phyloP scores from a whole-genome alignment of 2,888 invertebrate genomes.

The Leptodirus hochenwartii region DNA sequence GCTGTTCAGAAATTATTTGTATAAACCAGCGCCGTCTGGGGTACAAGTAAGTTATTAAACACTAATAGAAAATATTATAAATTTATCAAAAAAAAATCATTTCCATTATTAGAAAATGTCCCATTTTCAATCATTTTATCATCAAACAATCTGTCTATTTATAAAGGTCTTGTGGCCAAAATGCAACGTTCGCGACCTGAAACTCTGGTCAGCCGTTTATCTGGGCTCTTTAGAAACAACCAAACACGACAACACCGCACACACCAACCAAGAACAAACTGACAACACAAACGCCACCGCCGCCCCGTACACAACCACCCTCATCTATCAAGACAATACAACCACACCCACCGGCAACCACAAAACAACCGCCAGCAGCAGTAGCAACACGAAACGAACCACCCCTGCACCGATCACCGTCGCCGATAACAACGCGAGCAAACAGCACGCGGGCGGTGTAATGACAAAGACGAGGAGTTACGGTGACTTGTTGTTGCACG shows the following conservation, averaged over 20 bases:
- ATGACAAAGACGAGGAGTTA: conserved; percentile 76
- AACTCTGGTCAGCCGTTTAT: conserved; percentile 75
- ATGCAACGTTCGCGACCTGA: conserved; percentile 64
- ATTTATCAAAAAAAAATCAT: too few species aligned
- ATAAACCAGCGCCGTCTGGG: conserved; percentile 32
- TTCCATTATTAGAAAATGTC: conserved; percentile 1
- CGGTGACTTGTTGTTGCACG: conserved; percentile 60
- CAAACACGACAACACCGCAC: too few species aligned
- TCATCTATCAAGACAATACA: conserved; percentile 6
- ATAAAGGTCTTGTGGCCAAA: conserved; percentile 71
- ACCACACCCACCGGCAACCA: not conserved
- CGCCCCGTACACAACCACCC: conserved; percentile 11
- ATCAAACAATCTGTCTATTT: not conserved
- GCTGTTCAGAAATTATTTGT: conserved; percentile 75
- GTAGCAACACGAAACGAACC: too few species aligned
- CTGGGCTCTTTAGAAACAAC: conserved; percentile 35
- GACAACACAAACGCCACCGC: conserved; percentile 19
- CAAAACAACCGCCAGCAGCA: not conserved
- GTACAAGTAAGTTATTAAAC: conserved; percentile 30
- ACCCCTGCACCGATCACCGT: conserved; percentile 28
- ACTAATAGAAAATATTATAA: too few species aligned
- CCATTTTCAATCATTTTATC: conserved; percentile 3
- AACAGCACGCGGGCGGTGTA: too few species aligned
- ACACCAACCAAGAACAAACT: too few species aligned
- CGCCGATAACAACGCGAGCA: conserved; percentile 9